Base-by-base conservation (phyloP, 2,888 invertebrate genomes). In the Stenodera caucasica region DNA sequence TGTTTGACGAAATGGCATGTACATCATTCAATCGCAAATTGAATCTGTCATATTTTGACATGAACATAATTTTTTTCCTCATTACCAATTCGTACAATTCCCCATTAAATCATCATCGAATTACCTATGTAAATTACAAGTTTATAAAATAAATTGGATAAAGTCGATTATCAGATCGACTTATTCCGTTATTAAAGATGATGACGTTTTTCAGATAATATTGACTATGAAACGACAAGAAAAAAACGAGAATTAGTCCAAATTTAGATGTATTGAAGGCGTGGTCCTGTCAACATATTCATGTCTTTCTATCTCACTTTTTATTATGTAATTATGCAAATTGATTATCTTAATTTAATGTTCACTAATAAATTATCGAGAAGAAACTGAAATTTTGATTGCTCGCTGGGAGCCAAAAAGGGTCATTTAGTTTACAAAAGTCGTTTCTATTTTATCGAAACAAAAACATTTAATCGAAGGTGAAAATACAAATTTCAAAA, bases 241-340 rank as follows among this genome's bases (percentile, higher is more conserved):
- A n/a, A n/a, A n/a, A n/a, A n/a, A n/a, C n/a, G n/a, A n/a, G 32
- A 45, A 29, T 52, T 60, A 57, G 50, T 53, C 60, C 60, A 53
- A 57, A 60, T 60, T 53, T 53, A 57, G 60, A 18, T 33, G 50
- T 18, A 33, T 4, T 37, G 26, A 14, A 60, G 60, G 60, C 57
- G 60, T 57, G 60, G 60, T 53, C 45, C 30, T 57, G 60, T 53
- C 57, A 60, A 53, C 60, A 45, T 21, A 8, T 40, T 18, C 15
- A 40, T 15, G 15, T 40, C 15, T 40, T 8, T 37, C 15, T n/a
- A n/a, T n/a, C 5, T 9, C n/a, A 35, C 35, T 35, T 14, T 14
- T 35, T n/a, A 37, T 14, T 54, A 40, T 58, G 37, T 49, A 49
- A 56, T 60, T 60, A 60, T 60, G 56, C 26, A 53, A 60, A 60